Conservation (phyloP, 2,797 vertebrate genomes). For the Harpagifer antarcticus region DNA sequence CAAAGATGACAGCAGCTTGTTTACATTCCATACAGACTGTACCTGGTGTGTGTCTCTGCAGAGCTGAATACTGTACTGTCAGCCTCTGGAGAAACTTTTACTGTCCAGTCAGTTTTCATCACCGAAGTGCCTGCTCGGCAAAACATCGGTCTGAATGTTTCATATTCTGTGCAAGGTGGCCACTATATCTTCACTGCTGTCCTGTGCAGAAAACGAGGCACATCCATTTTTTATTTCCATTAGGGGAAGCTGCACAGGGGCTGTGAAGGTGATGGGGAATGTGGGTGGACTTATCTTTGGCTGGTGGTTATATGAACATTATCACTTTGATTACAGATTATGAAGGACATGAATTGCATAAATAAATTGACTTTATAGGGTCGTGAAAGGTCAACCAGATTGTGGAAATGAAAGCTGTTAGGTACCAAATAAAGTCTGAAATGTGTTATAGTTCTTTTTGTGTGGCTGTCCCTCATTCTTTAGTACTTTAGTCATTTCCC, state of each 20-base stretch:
- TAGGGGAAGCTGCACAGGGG: neutral
- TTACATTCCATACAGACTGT: neutral
- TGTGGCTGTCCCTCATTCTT: too few species aligned
- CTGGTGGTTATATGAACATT: conserved; percentile 42
- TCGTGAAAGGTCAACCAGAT: conserved; percentile 7
- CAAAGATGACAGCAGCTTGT: conserved; percentile 13
- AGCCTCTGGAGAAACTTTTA: conserved; percentile 33
- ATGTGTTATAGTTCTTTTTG: neutral
- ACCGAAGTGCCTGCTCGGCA: conserved; percentile 8
- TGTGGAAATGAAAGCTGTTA: neutral
- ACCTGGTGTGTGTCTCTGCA: conserved; percentile 9
- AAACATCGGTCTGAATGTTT: conserved; percentile 33
- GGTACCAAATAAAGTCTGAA: conserved; percentile 2
- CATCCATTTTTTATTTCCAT: conserved; percentile 41
- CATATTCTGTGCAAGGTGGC: conserved; percentile 30
- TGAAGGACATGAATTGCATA: neutral
- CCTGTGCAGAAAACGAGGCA: conserved; percentile 1
- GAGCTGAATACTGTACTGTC: conserved; percentile 14
- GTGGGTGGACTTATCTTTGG: conserved; percentile 14
- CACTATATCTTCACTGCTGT: conserved; percentile 10
- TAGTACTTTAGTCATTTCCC: too few species aligned
- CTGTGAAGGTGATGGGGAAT: conserved; percentile 29
- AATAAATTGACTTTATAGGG: conserved; percentile 1
- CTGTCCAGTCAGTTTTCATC: conserved; percentile 31
- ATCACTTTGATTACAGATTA: conserved; percentile 45